Base-by-base conservation (phyloP, 2,113 vertebrate genomes). In the Ctenodactylus gundi region DNA sequence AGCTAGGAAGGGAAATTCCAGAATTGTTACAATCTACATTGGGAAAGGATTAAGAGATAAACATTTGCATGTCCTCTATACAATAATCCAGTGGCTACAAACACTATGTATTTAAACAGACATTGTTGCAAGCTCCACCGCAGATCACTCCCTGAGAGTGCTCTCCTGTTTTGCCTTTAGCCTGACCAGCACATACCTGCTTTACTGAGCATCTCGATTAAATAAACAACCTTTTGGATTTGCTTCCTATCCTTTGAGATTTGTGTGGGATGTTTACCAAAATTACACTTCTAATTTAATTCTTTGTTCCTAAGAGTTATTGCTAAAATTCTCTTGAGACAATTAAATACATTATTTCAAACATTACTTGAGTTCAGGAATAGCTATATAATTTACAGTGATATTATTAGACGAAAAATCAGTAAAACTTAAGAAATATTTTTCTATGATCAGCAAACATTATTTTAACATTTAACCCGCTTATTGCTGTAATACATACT, bases 331-430 rank as follows among this genome's bases (percentile, higher is more conserved):
- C 86, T 44, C 65, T 41, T 83, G 89, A 82, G 21, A 73, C 17
- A 90, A 72, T 68, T 65, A 84, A 88, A 51, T 39, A 68, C 20
- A 91, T 51, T 85, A 75, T 88, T 88, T 77, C 44, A 94, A 95
- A 85, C 44, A 92, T 60, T 55, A 80, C 17, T 51, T 87, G 87
- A 64, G 27, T 67, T 94, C 80, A 51, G 39, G 20, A 20, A 88
- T 18, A 94, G 9, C 4, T 80, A 6, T 39, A 60, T 60, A 64
- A n/a, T 64, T 68, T 55, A 82, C 4, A 80, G 58, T 51, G 31
- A 92, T 14, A 92, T 39, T n/a, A 73, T 83, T 57, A 86, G 91
- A 86, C 46, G 21, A 91, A 97, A n/a, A 90, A 49, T 21, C 78
- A 91, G 73, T 55, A 75, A 53, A 58, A 41, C 1, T n/a, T 65